Conservation (phyloP, 2,113 vertebrate genomes). For the Odocoileus hemionus region DNA sequence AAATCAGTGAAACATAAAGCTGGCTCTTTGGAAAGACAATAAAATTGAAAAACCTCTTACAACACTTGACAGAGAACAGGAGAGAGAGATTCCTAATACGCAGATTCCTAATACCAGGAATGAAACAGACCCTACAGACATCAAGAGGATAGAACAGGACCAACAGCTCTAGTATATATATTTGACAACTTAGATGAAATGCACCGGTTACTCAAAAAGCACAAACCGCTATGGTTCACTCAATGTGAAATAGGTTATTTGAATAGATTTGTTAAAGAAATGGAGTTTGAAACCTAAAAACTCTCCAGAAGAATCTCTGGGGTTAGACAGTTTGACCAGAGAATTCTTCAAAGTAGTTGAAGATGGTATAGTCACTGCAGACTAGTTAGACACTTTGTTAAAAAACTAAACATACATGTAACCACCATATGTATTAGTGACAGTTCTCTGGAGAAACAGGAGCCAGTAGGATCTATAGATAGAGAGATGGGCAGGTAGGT, state of each 20-base stretch:
- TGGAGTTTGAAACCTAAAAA: not conserved
- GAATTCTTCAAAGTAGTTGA: not conserved
- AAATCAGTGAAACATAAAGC: not conserved
- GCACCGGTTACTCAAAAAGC: not conserved
- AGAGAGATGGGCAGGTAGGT: not conserved
- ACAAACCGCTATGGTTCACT: not conserved
- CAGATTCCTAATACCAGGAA: not conserved
- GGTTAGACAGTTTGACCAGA: not conserved
- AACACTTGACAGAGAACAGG: not conserved
- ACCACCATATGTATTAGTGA: not conserved
- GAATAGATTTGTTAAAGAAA: not conserved
- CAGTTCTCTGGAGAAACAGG: not conserved
- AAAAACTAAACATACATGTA: not conserved
- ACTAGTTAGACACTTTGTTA: not conserved
- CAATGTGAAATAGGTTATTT: not conserved
- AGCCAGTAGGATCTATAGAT: not conserved
- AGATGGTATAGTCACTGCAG: not conserved
- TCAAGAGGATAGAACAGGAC: not conserved
- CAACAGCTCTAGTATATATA: rapidly evolving
- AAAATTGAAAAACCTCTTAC: not conserved
- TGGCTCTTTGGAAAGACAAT: not conserved
- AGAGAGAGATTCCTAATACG: not conserved
- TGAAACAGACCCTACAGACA: not conserved
- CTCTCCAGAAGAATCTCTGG: not conserved
- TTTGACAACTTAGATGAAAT: not conserved